Conservation (phyloP, 1,140 invertebrate species). For the Leptoteleia sp. region DNA sequence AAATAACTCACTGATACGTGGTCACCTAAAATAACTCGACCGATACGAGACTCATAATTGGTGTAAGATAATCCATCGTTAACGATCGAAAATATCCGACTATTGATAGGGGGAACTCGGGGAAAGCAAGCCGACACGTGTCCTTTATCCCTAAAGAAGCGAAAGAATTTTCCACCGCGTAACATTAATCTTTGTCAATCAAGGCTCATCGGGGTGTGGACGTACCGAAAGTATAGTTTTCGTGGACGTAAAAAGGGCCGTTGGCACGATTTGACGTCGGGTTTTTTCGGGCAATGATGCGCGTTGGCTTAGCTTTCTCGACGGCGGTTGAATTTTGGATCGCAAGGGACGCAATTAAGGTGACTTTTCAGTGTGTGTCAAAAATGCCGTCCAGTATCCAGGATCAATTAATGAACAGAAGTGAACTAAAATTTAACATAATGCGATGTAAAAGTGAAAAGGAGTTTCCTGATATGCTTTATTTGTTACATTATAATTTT, state of each 20-base stretch:
- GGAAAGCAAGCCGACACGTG: constrained; percentile 13
- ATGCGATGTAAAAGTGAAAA: no score
- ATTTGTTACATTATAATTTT: no score
- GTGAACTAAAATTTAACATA: no score
- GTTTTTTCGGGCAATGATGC: constrained; percentile 45
- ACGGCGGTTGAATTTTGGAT: constrained; percentile 27
- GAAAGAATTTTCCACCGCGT: constrained; percentile 18
- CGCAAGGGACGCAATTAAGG: constrained; percentile 28
- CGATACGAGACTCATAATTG: neutral
- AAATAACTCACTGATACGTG: constrained; percentile 3
- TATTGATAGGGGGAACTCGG: neutral
- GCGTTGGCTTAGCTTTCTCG: constrained; percentile 40
- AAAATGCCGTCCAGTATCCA: no score
- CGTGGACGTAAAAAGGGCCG: constrained; percentile 33
- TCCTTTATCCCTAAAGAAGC: constrained; percentile 10
- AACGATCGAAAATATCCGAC: neutral
- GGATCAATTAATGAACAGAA: no score
- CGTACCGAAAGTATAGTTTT: constrained; percentile 19
- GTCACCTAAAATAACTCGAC: constrained; percentile 19
- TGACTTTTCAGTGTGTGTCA: constrained; percentile 18
- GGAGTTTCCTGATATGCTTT: no score
- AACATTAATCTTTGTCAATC: constrained; percentile 34
- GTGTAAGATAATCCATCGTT: neutral
- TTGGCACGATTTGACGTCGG: constrained; percentile 27
- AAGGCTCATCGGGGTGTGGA: constrained; percentile 17